A percentile compares a stretch with the other conserved stretches of the same genome.
phyloP scores from a whole-genome alignment of 2,113 vertebrate genomes.

The Oenanthe oenanthe region DNA sequence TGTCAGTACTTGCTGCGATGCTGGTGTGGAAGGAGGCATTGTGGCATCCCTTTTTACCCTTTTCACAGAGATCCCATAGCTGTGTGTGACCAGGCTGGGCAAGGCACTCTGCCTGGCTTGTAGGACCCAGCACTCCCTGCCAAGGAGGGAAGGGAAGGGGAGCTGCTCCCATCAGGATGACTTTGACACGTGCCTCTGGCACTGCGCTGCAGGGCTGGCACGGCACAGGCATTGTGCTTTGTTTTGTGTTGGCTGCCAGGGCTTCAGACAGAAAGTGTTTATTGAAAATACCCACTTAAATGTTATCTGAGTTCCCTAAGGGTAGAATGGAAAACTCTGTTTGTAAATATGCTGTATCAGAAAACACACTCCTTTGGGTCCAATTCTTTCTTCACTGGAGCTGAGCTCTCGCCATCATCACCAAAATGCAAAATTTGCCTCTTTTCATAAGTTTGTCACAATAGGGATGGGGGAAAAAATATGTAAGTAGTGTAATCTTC shows the following conservation, averaged over 20 bases:
- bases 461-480: not conserved
- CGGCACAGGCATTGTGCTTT: not conserved
- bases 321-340: not conserved
- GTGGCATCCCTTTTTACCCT: not conserved
- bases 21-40: not conserved
- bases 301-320: not conserved
- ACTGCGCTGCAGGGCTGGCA: not conserved
- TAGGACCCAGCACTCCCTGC: not conserved
- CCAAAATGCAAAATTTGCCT: not conserved
- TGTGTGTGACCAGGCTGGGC: not conserved
- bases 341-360: not conserved
- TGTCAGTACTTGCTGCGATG: rapidly evolving
- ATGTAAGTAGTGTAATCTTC: not conserved
- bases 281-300: not conserved
- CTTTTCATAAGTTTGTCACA: not conserved
- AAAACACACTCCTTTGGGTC: not conserved
- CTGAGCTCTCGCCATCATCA: not conserved
- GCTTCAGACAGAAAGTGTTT: not conserved
- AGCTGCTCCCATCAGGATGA: not conserved
- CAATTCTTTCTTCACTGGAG: not conserved
- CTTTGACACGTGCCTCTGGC: not conserved
- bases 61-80: not conserved
- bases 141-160: not conserved
- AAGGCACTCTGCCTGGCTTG: not conserved
- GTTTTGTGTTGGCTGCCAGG: not conserved